Conservation (phyloP, 2,113 vertebrate species). For the Hippolais icterina region DNA sequence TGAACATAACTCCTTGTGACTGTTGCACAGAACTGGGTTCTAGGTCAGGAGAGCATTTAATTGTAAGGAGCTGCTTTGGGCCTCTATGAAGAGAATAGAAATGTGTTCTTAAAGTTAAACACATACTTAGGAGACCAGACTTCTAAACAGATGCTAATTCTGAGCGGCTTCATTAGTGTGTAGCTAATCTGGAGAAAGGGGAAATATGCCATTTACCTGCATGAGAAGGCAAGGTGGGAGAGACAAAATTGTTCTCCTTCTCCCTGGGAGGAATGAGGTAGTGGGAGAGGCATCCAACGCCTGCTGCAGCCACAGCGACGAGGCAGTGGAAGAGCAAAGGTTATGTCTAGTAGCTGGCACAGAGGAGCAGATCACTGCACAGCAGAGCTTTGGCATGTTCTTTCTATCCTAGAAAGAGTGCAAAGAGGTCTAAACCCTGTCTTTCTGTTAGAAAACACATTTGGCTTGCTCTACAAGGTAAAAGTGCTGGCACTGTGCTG, state of each 20-base stretch:
- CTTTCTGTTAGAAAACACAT: not conserved
- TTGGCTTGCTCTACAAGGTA: not conserved
- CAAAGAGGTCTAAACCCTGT: not conserved
- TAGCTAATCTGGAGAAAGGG: not conserved
- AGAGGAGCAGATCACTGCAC: not conserved
- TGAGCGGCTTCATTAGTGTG: not conserved
- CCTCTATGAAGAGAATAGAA: not conserved
- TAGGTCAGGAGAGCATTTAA: not conserved
- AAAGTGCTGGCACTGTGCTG: not conserved
- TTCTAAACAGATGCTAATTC: not conserved
- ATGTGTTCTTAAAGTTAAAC: not conserved
- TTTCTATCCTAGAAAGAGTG: not conserved
- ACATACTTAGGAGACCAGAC: not conserved
- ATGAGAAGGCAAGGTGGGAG: not conserved
- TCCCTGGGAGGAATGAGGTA: accelerated
- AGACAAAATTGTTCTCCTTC: not conserved
- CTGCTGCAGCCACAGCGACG: not conserved
- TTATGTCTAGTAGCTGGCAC: accelerated
- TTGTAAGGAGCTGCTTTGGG: not conserved
- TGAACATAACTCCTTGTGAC: not conserved
- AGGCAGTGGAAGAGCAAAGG: not conserved
- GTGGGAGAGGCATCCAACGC: not conserved
- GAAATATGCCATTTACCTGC: not conserved
- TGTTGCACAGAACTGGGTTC: not conserved
- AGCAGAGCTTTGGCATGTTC: not conserved